Base-by-base conservation (phyloP, 92 coral and sea anemone genomes). In the Siderastrea radians region DNA sequence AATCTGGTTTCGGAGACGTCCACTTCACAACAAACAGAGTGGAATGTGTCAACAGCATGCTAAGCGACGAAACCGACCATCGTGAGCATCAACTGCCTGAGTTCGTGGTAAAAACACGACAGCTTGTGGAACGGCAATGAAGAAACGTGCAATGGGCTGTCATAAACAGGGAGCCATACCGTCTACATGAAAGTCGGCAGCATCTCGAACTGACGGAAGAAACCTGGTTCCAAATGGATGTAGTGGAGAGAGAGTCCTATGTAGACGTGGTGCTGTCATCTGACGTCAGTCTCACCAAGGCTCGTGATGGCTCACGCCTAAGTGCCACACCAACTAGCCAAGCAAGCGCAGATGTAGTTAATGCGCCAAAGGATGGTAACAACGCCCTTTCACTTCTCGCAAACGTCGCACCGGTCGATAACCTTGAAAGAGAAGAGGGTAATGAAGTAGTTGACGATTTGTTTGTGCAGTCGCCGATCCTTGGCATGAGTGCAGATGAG, bases 131-230 rank as follows among this genome's bases (percentile, higher is more conserved):
- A 52, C 73, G 84, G 48, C 93, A 86, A 74, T 5, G 77, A 6
- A 6, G 93, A 61, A 80, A 86, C 78, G 71, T 85, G 49, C 52
- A 48, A 60, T 85, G 90, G 87, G 87, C 87, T 15, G 75, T 80
- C 83, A 90, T 90, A 10, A 79, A 85, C 55, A 90, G 83, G 26
- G 90, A 79, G 14, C 90, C 89, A 12, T 90, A 12, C 66, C 67
- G 68, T 13, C 80, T 78, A 1, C 86, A 89, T 45, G 66, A 67
- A 13, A 54, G 54, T 15, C 50, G 60, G 13, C 45, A 45, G 13
- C 78, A 89, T 57, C 76, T 88, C 7, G 65, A 61, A 12, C 19
- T 88, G 14, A 71, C 81, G 65, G 80, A 74, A 7, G 89, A 84
- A 71, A 49, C 81, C 6, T 89, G 92, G 88, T 46, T 77, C 51